Percentiles rank a stretch among this genome's conserved stretches.
phyloP scores from a whole-genome alignment of 2,888 invertebrate genomes.

The Tachystola acroxantha region DNA sequence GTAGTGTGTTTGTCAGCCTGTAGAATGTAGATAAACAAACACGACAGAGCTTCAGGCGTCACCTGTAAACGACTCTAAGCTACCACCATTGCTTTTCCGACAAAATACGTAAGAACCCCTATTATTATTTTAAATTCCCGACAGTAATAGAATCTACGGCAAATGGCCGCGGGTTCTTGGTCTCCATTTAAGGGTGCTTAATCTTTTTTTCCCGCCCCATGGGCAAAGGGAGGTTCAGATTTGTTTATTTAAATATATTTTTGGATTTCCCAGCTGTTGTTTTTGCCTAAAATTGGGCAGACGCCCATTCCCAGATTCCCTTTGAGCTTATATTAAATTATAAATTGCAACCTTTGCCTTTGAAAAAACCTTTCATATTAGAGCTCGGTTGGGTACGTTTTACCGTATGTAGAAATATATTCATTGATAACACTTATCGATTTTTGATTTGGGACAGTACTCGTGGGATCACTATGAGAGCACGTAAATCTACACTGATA shows the following conservation, averaged over 20 bases:
- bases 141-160: background rate
- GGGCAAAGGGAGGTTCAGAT: background rate
- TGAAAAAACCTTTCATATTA: background rate
- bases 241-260: background rate
- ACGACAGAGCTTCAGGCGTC: no score
- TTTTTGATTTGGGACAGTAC: no score
- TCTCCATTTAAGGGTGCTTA: constrained; percentile 2
- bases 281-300: background rate
- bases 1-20: no score
- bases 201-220: background rate
- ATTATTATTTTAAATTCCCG: background rate
- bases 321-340: background rate
- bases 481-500: no score
- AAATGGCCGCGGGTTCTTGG: background rate
- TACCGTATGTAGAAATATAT: no score
- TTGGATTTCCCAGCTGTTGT: constrained; percentile 1
- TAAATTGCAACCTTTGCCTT: background rate
- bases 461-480: no score
- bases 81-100: no score
- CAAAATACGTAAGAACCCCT: background rate
- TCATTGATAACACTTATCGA: no score
- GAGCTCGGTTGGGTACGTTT: no score
- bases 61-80: no score
- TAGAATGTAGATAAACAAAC: no score
- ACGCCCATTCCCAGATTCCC: background rate